A percentile compares a stretch with the other conserved stretches of the same genome.
phyloP scores from a whole-genome alignment of 2,113 vertebrate species.

The Tapirus terrestris region DNA sequence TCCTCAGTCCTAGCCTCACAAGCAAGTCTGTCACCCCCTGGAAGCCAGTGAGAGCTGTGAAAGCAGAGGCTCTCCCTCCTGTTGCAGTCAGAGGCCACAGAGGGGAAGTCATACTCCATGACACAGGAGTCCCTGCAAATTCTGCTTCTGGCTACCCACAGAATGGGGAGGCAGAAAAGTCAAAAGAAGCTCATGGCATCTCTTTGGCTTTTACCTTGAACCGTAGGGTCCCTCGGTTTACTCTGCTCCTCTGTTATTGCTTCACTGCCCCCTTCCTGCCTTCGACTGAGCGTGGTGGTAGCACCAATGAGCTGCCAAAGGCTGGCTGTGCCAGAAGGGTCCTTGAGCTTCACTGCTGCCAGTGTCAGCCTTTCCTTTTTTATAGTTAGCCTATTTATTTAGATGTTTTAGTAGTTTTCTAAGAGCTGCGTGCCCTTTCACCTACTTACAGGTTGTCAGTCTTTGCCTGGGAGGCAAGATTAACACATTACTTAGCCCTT shows the following conservation, averaged over 20 bases:
- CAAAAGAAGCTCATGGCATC: neutral
- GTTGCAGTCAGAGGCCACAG: neutral
- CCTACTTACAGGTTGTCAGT: constrained; percentile 81
- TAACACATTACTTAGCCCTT: constrained; percentile 73
- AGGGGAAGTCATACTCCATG: neutral
- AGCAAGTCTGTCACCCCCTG: neutral
- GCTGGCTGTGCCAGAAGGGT: neutral
- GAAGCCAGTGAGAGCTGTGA: neutral
- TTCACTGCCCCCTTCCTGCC: neutral
- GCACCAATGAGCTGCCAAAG: neutral
- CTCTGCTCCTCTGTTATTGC: neutral
- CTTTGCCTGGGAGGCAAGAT: constrained; percentile 45
- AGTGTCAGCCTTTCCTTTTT: neutral
- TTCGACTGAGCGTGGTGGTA: neutral
- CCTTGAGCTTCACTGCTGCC: neutral
- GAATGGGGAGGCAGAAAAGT: neutral
- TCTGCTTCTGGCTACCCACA: neutral
- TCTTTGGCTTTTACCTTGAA: neutral
- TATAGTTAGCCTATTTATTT: constrained; percentile 22
- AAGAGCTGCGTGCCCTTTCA: constrained; percentile 84
- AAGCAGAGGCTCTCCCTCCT: neutral
- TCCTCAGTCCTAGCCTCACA: neutral
- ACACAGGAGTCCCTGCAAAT: neutral
- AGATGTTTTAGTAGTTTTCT: constrained; percentile 71
- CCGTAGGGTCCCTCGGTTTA: neutral